Percentiles rank a stretch among this genome's conserved stretches.
These are phyloP conservation scores for Neoaliturus tenellus DNA, from an alignment of 2,888 invertebrate species.

Conservation along the genomic window DNA sequence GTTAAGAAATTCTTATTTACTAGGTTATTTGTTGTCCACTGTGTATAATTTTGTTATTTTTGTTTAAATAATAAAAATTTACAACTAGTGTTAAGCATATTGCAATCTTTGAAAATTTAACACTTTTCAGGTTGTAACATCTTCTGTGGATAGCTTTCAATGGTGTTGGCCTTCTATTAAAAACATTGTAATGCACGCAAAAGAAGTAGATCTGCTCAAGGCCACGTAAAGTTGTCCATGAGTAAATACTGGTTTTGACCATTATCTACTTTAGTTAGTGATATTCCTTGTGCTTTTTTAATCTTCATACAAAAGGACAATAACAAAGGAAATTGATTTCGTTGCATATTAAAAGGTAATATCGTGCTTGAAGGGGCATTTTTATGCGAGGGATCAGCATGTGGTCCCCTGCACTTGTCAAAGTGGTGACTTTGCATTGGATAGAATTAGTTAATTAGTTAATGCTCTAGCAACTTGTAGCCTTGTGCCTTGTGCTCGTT, in stretches of 20 bases:
- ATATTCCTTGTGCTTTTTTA: not conserved
- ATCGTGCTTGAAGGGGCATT: not conserved
- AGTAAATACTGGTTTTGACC: not conserved
- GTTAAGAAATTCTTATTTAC: too few species aligned
- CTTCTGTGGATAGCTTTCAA: not conserved
- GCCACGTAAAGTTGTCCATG: not conserved
- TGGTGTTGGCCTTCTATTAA: not conserved
- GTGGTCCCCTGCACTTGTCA: not conserved
- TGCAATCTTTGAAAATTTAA: too few species aligned
- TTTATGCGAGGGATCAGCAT: not conserved
- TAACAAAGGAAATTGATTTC: conserved; percentile 14
- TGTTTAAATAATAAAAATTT: too few species aligned
- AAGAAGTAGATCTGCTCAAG: not conserved
- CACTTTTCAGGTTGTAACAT: too few species aligned
- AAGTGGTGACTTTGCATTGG: conserved; percentile 10
- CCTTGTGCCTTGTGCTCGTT: not conserved
- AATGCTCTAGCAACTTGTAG: not conserved
- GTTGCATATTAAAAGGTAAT: conserved; percentile 4
- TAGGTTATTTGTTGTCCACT: too few species aligned
- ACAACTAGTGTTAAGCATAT: too few species aligned
- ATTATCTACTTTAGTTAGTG: not conserved
- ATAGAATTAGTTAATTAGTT: conserved; percentile 3
- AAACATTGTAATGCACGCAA: not conserved
- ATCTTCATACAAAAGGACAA: conserved; percentile 1
- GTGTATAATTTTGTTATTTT: too few species aligned